Evolutionary conservation across 2,888 invertebrate genomes (phyloP).

Genomic region (Stenurella melanura): DNA sequence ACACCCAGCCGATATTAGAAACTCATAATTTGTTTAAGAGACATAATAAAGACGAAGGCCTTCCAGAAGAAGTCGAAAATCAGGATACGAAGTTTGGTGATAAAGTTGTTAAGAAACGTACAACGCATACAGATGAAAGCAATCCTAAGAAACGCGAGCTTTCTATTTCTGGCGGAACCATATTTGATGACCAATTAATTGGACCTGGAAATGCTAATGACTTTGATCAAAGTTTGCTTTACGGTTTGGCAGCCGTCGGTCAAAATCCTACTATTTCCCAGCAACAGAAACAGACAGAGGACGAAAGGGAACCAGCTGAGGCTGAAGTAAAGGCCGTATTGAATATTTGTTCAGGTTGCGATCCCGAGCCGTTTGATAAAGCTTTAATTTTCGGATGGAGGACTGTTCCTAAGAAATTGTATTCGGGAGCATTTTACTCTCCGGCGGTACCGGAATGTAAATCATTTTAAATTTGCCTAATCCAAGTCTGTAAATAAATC

Average conservation of each 20-base stretch:
- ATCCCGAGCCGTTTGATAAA: slow-evolving; percentile 86
- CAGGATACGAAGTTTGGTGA: slow-evolving; percentile 53
- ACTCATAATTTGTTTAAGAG: slow-evolving; percentile 76
- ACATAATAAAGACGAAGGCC: slow-evolving; percentile 49
- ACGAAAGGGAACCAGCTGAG: slow-evolving; percentile 88
- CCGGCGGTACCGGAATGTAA: slow-evolving; percentile 80
- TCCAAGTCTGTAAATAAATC: slow-evolving; percentile 27
- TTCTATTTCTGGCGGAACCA: slow-evolving; percentile 80
- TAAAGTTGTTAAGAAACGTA: slow-evolving; percentile 56
- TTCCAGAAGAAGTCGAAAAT: slow-evolving; percentile 1
- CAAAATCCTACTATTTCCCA: slow-evolving; percentile 77
- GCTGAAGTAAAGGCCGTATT: slow-evolving; percentile 88
- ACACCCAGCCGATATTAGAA: slow-evolving; percentile 64
- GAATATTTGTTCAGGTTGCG: slow-evolving; percentile 85
- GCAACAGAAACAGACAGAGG: slow-evolving; percentile 79
- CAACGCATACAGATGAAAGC: slow-evolving; percentile 47
- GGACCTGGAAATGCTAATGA: slow-evolving; percentile 73
- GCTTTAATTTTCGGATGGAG: slow-evolving; percentile 88
- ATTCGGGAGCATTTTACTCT: slow-evolving; percentile 82
- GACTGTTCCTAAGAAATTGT: slow-evolving; percentile 82
- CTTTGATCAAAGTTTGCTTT: slow-evolving; percentile 76
- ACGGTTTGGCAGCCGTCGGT: slow-evolving; percentile 83
- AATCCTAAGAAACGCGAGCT: slow-evolving; percentile 79
- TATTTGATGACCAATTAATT: slow-evolving; percentile 75
- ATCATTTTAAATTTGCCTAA: slow-evolving; percentile 56